Evolutionary conservation across 2,113 vertebrate species (phyloP), one percentile per base, ranked within the genome.

Genomic region (Gobiocypris rarus): DNA sequence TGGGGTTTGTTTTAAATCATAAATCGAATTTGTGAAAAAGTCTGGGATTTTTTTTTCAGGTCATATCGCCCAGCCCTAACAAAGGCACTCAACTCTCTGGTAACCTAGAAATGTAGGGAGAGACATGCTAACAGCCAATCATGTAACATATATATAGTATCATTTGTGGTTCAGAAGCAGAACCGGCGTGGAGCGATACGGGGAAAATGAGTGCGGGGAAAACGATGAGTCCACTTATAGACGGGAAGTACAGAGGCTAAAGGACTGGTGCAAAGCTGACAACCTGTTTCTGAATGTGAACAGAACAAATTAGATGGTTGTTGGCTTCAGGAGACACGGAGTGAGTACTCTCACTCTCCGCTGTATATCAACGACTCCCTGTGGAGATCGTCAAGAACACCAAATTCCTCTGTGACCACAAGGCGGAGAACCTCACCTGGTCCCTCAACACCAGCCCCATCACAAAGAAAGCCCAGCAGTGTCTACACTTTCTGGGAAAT

Each of bases 181-280:
- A n/a, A n/a, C n/a, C n/a, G n/a, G n/a, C n/a, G n/a, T n/a, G n/a
- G n/a, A n/a, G n/a, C n/a, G n/a, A n/a, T n/a, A n/a, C n/a, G n/a
- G n/a, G n/a, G n/a, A n/a, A n/a, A n/a, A n/a, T n/a, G n/a, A n/a
- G n/a, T n/a, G n/a, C n/a, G n/a, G n/a, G n/a, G n/a, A n/a, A n/a
- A n/a, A n/a, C 6, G 5, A 50, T 17, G 26, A 48, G 56, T 75
- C 34, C 2, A 3, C 31, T 34, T 34, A 34, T 3, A 34, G 31
- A 34, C 86, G 78, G 85, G 87, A 89, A 85, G 75, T 63, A 78
- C 86, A 92, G 89, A 10, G 54, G 24, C 8, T 75, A 17, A 19
- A 7, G 19, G 34, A 58, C 17, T 82, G 52, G 59, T 63, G 24
- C 1, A 26, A 28, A 13, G 45, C 11, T 11, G 11, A 48, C 10